These are phyloP conservation scores for Turritopsis dohrnii DNA, from an alignment of 30 jellyfish, hydroid and myxozoan species.

Conservation along the genomic window DNA sequence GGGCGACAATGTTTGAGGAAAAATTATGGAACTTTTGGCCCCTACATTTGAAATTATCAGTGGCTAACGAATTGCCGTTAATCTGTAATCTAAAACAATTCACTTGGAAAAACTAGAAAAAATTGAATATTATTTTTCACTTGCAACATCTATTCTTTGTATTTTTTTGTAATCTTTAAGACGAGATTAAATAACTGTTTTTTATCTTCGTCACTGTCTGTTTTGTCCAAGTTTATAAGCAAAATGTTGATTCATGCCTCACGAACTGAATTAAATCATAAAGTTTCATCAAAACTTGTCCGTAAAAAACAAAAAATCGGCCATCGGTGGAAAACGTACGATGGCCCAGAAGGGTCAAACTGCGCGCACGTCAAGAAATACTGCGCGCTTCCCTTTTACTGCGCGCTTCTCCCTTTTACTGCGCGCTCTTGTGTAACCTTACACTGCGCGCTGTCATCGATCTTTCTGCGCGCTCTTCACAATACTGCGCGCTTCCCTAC, in stretches of 20 bases:
- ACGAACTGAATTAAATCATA: neutral
- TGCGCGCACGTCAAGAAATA: no score
- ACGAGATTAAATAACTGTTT: neutral
- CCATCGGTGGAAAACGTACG: no score
- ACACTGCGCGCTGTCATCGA: no score
- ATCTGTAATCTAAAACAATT: neutral
- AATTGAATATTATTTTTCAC: neutral
- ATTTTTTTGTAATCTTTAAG: neutral
- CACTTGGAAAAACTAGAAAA: neutral
- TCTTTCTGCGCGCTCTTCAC: no score
- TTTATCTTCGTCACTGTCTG: neutral
- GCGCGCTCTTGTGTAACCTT: no score
- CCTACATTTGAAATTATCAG: neutral
- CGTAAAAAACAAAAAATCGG: neutral
- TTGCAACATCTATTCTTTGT: neutral
- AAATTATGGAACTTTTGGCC: no score
- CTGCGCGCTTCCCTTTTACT: no score
- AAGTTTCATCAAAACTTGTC: neutral
- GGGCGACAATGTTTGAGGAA: no score
- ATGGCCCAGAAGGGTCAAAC: no score
- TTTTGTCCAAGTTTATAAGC: neutral
- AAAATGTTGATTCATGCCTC: neutral
- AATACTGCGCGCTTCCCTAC: no score
- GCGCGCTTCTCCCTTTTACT: no score
- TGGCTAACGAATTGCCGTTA: neutral